Evolutionary conservation across 2,113 vertebrate species (phyloP), one percentile per base, ranked within the genome.

Genomic region (Pteronura brasiliensis): DNA sequence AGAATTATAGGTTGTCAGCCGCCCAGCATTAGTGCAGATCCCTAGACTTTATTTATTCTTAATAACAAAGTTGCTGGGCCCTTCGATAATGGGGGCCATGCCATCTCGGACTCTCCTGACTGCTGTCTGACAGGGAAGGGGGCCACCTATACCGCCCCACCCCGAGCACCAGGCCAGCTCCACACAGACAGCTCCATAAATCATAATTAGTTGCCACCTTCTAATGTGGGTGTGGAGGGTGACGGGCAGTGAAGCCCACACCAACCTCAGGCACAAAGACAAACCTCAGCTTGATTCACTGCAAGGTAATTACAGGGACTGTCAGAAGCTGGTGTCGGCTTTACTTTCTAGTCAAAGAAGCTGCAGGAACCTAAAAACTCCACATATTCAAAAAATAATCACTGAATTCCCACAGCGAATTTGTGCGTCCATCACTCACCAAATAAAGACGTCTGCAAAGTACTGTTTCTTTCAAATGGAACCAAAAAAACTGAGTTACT

Each of bases 281-380:
- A 98, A 99, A 98, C 97, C 90, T 97, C 95, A 92, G 96, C 96
- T 97, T 96, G 94, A 98, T 69, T 98, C 95, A 59, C 93, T 98
- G 96, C 92, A 97, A 97, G 74, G 97, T 97, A 98, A 98, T 98
- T 98, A 98, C 95, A 97, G 96, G 95, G 61, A 96, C 97, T 98
- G 93, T 98, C 94, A 95, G 96, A 98, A 96, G 92, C 96, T 95
- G 84, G 91, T 63, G 96, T 92, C 21, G 42, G 80, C 83, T 71
- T 96, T 93, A 63, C 90, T 95, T 90, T 97, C 97, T 97, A 96
- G 89, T 96, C 39, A 1, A 95, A 86, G 89, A 98, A 98, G 96
- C 97, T 94, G 91, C 91, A 97, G 97, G 90, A 97, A 49, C 65
- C 71, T 85, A 96, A 86, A 92, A 98, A 96, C 61, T 79, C 84